Evolutionary conservation across 1,140 invertebrate species (phyloP).

Genomic region (Eueides isabella): DNA sequence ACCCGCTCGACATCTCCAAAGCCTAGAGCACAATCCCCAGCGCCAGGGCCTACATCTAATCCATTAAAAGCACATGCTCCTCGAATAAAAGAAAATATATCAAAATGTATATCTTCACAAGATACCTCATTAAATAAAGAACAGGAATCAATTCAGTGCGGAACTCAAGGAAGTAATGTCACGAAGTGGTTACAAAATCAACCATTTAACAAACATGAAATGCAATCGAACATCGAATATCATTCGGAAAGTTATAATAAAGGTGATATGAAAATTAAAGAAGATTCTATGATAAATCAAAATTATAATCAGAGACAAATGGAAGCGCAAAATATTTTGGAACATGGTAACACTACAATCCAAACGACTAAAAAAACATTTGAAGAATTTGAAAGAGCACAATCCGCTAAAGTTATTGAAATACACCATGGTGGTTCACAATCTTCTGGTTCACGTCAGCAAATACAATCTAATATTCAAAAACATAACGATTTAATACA

Average conservation of each 20-base stretch:
- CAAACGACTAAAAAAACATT: constrained; percentile 84
- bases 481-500: constrained; percentile 64
- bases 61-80: constrained; percentile 83
- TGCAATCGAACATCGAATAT: constrained; percentile 64
- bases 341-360: constrained; percentile 83
- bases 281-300: constrained; percentile 70
- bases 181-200: constrained; percentile 47
- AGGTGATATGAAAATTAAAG: constrained; percentile 66
- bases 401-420: constrained; percentile 84
- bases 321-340: constrained; percentile 75
- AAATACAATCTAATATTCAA: constrained; percentile 69
- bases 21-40: constrained; percentile 82
- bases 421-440: constrained; percentile 81
- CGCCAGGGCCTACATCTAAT: constrained; percentile 84
- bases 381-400: constrained; percentile 85
- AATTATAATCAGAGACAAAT: constrained; percentile 73
- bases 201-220: constrained; percentile 63
- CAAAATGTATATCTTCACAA: constrained; percentile 52
- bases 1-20: constrained; percentile 84
- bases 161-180: constrained; percentile 50
- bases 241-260: constrained; percentile 67
- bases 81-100: constrained; percentile 76
- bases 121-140: constrained; percentile 35
- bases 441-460: constrained; percentile 65
- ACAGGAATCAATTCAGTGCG: background rate